Evolutionary conservation across 2,797 vertebrate genomes (phyloP), one percentile per base, ranked within the genome.

Genomic region (Phrynocephalus forsythii): DNA sequence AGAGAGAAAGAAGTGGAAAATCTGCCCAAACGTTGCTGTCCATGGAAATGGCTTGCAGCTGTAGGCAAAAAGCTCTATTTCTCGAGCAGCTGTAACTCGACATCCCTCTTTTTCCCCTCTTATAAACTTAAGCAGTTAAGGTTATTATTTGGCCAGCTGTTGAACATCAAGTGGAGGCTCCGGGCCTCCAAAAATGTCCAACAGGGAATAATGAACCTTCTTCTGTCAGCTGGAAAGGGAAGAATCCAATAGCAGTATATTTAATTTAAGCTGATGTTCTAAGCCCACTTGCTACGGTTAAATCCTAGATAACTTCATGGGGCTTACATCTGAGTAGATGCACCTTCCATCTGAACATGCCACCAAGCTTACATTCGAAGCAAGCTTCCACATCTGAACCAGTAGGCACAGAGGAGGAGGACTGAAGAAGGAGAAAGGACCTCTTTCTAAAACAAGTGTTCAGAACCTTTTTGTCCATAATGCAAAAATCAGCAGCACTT

Each of bases 111-210:
- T 93, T 94, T 93, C 38, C 84, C 84, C 76, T 94, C 82, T 87
- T 85, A 91, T 60, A 67, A 1, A 0, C 91, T 90, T 38, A 86
- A 85, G 28, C 91, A 89, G 92, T 89, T 91, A 90, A 90, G 88
- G 91, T 93, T 89, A 86, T 73, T 93, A 18, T 92, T 94, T 94
- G 89, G 89, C 87, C 94, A 94, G 82, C 89, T 95, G 92, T 92
- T 94, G 91, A 93, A 86, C 89, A 91, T 71, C 5, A 79, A 89
- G 79, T 63, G 87, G 28, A 20, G 76, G 79, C 88, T 94, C 91
- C 73, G 86, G 60, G 84, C 84, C 86, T 91, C 44, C 83, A 93
- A 75, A 33, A 86, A 80, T 89, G 85, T 93, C 79, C 89, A 92
- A 84, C 79, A 90, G 90, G 63, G 56, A 91, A 66, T 93, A 87